Conservation (phyloP, 2,797 vertebrate genomes). For the Parotocinclus haroldoi region DNA sequence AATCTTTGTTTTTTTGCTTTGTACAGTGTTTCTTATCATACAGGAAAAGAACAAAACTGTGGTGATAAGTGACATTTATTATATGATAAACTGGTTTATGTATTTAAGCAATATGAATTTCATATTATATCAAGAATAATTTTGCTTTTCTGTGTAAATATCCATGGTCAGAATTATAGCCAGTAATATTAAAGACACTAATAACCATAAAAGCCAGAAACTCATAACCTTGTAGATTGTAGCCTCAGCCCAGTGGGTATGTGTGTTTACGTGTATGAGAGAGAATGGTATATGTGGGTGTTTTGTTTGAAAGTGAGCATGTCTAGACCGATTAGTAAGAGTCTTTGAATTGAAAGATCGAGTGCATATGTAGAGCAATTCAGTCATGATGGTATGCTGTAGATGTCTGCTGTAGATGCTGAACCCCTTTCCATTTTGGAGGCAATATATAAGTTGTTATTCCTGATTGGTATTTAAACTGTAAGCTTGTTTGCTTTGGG, state of each 20-base stretch:
- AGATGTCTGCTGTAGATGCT: constrained; percentile 18
- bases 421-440: constrained; percentile 39
- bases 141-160: too few relatives aligned
- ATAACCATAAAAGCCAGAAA: not conserved
- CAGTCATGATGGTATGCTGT: constrained; percentile 53
- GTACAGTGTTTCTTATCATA: not conserved
- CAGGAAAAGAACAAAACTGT: not conserved
- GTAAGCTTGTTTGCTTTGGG: too few relatives aligned
- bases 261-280: constrained; percentile 1
- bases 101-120: not conserved
- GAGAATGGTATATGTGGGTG: not conserved
- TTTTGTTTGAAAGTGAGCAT: constrained; percentile 2
- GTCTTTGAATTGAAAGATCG: constrained; percentile 17
- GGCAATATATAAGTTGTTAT: not conserved
- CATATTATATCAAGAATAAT: not conserved
- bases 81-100: not conserved
- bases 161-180: not conserved
- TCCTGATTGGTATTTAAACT: too few relatives aligned
- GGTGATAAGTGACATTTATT: not conserved
- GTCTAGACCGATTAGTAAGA: constrained; percentile 4
- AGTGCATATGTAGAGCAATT: not conserved
- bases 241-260: not conserved
- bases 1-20: not conserved
- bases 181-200: too few relatives aligned
- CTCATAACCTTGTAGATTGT: constrained; percentile 3